phyloP scores from a whole-genome alignment of 1,140 invertebrate genomes.

The Globodera rostochiensis region DNA sequence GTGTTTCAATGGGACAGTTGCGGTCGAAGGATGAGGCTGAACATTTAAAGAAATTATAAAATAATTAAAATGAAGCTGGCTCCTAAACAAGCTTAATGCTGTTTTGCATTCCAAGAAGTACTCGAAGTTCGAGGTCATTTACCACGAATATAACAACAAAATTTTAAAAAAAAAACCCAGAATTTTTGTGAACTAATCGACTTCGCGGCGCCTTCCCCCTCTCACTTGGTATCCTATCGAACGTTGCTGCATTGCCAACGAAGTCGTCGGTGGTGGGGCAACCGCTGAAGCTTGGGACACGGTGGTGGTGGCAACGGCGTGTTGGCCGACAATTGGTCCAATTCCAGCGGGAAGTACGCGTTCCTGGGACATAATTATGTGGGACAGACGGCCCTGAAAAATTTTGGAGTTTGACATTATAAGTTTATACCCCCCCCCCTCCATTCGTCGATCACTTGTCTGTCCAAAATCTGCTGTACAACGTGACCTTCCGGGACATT shows the following conservation, averaged over 20 bases:
- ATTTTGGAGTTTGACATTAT: too few species aligned
- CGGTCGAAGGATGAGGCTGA: background rate
- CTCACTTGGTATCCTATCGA: background rate
- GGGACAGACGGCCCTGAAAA: conserved; percentile 46
- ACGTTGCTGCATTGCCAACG: background rate
- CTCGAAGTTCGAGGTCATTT: too few species aligned
- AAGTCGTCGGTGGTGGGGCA: background rate
- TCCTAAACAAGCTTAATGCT: too few species aligned
- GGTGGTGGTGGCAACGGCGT: background rate
- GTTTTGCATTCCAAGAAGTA: too few species aligned
- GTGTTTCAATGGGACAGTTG: background rate
- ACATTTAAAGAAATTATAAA: background rate
- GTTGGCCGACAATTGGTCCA: background rate
- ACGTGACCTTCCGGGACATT: conserved; percentile 56
- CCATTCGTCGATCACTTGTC: conserved; percentile 24
- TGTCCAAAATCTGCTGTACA: conserved; percentile 54
- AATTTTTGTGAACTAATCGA: too few species aligned
- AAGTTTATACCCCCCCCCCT: too few species aligned
- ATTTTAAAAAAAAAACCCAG: too few species aligned
- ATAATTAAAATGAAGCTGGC: too few species aligned
- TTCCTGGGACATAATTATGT: conserved; percentile 57
- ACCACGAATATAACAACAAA: too few species aligned
- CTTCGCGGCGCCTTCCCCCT: background rate
- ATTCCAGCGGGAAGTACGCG: background rate
- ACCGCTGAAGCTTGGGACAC: background rate